Conservation (phyloP, 1,140 invertebrate species). For the Heliothis subflexa region DNA sequence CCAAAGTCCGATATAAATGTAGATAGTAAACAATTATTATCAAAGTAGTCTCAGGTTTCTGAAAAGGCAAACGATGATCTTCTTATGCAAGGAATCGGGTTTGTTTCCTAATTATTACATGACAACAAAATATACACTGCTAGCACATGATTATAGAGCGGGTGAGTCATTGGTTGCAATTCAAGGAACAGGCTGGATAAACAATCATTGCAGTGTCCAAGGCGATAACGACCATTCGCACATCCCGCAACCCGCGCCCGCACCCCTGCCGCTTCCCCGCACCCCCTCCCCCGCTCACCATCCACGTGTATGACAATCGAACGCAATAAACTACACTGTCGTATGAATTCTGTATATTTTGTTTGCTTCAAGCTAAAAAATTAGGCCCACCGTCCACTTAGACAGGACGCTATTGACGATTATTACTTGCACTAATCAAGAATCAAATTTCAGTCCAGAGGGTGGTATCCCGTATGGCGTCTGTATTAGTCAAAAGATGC, state of each 20-base stretch:
- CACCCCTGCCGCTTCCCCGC: conserved; percentile 8
- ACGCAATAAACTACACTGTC: neutral
- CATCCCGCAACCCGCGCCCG: conserved; percentile 66
- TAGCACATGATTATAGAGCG: conserved; percentile 73
- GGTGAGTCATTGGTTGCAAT: conserved; percentile 84
- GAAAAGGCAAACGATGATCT: too few species aligned
- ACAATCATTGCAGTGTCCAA: conserved; percentile 83
- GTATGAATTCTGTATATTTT: neutral
- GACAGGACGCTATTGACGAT: too few species aligned
- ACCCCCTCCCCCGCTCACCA: neutral
- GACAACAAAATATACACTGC: conserved; percentile 65
- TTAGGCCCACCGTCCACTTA: too few species aligned
- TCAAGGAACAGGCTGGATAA: conserved; percentile 84
- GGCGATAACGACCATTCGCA: conserved; percentile 80
- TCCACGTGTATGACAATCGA: conserved; percentile 25
- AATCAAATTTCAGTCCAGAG: too few species aligned
- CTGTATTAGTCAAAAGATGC: too few species aligned
- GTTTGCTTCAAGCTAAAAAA: neutral
- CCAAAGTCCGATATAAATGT: too few species aligned
- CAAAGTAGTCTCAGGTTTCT: too few species aligned
- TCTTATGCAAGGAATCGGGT: neutral
- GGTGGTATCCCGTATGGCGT: too few species aligned
- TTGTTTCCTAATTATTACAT: conserved; percentile 46
- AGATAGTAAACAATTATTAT: too few species aligned
- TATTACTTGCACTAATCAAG: too few species aligned